A percentile compares a stretch with the other conserved stretches of the same genome.
Conservation (phyloP, 2,888 invertebrate genomes). For the Xestia ashworthii region DNA sequence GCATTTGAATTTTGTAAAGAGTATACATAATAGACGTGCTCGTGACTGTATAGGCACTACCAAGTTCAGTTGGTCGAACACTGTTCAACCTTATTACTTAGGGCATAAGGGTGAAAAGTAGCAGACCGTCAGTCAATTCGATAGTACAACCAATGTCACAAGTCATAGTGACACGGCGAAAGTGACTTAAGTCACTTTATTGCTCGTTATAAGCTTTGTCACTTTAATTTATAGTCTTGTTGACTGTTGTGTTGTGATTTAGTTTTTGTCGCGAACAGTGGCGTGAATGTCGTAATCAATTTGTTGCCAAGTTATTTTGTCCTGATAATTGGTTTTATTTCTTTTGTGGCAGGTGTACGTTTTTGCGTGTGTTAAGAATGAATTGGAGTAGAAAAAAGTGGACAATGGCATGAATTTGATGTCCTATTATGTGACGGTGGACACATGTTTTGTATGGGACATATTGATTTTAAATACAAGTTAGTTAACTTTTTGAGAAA, state of each 20-base stretch:
- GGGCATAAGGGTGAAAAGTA: no score
- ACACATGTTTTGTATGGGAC: slow-evolving; percentile 2
- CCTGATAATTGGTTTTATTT: slow-evolving; percentile 42
- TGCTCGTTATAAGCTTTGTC: slow-evolving; percentile 53
- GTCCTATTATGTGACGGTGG: background rate
- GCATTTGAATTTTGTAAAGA: background rate
- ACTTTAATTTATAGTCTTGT: slow-evolving; percentile 49
- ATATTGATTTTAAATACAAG: background rate
- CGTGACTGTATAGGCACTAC: slow-evolving; percentile 11
- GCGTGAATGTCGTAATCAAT: slow-evolving; percentile 47
- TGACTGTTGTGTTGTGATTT: slow-evolving; percentile 40
- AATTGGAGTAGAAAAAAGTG: background rate
- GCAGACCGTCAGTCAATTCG: no score
- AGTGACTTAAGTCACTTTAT: slow-evolving; percentile 54
- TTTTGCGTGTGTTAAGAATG: slow-evolving; percentile 19
- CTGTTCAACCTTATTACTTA: no score
- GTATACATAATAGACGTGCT: background rate
- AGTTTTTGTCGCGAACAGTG: slow-evolving; percentile 47
- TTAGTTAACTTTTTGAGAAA: background rate
- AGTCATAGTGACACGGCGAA: slow-evolving; percentile 70
- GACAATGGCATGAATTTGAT: background rate
- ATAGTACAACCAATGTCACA: slow-evolving; percentile 62
- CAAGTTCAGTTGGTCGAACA: no score
- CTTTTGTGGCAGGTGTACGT: background rate
- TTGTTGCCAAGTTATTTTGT: slow-evolving; percentile 30